Evolutionary conservation across 2,113 vertebrate genomes (phyloP).

Genomic region (Todiramphus saurophagus): DNA sequence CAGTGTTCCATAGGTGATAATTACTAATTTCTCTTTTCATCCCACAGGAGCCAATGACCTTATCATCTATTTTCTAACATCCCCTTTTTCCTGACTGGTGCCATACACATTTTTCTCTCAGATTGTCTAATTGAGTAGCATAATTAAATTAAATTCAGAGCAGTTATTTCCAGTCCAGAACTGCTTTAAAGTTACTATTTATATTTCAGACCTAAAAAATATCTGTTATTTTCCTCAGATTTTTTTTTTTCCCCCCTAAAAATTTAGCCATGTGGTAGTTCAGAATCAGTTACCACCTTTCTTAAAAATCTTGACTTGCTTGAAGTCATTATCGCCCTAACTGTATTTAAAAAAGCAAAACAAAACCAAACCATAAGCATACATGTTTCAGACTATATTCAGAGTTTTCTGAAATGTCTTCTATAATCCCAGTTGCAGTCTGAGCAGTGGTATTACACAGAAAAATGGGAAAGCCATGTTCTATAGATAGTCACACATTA

Average conservation of each 20-base stretch:
- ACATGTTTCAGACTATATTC: background rate
- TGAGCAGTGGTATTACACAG: background rate
- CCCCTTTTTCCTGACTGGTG: background rate
- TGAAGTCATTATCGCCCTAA: background rate
- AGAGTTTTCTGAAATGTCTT: background rate
- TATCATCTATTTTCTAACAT: background rate
- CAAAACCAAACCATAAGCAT: background rate
- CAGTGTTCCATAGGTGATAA: slow-evolving; percentile 26
- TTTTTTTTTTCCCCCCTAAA: background rate
- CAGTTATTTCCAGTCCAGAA: background rate
- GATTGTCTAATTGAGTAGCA: background rate
- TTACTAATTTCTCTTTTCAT: background rate
- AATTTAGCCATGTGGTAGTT: background rate
- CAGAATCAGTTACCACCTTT: background rate
- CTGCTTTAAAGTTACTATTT: background rate
- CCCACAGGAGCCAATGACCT: background rate
- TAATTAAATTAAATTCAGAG: slow-evolving; percentile 22
- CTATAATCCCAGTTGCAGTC: background rate
- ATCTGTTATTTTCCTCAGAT: background rate
- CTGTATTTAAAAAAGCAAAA: background rate
- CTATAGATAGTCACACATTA: background rate
- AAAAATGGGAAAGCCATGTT: background rate
- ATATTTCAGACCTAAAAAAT: background rate
- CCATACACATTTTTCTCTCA: background rate
- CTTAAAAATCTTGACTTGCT: background rate